Conservation (phyloP, 2,113 vertebrate species). For the Sisor rabdophorus region DNA sequence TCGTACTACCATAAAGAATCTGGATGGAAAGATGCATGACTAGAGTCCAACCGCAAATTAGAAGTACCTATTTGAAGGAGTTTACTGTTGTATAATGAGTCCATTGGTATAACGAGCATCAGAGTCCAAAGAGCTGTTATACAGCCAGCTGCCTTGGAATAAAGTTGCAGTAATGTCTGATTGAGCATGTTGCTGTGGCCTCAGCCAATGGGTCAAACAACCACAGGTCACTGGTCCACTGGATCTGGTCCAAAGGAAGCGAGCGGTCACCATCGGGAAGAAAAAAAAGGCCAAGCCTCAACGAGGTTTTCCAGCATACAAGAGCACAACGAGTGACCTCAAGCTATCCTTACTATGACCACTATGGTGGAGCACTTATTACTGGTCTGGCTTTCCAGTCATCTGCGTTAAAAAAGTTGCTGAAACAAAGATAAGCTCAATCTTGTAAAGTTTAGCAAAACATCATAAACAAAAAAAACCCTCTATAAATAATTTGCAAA, state of each 20-base stretch:
- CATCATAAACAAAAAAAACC: conserved; percentile 56
- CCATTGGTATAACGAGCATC: conserved; percentile 40
- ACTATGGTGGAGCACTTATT: conserved; percentile 63
- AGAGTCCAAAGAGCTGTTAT: conserved; percentile 34
- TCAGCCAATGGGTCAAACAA: conserved; percentile 65
- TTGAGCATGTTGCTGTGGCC: conserved; percentile 59
- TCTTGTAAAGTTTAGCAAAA: conserved; percentile 59
- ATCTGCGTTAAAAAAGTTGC: conserved; percentile 59
- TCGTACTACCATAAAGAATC: conserved; percentile 15
- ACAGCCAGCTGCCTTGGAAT: conserved; percentile 31
- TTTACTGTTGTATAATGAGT: conserved; percentile 41
- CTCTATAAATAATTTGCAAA: conserved; percentile 52
- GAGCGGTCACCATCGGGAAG: conserved; percentile 59
- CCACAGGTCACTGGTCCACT: conserved; percentile 62
- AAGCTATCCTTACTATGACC: conserved; percentile 67
- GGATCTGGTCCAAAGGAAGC: conserved; percentile 64
- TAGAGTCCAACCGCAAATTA: conserved; percentile 38
- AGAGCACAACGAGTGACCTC: conserved; percentile 66
- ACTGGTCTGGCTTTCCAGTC: conserved; percentile 65
- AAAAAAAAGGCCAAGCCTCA: conserved; percentile 60
- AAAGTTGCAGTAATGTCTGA: conserved; percentile 49
- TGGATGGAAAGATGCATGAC: conserved; percentile 31
- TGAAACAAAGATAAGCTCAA: conserved; percentile 58
- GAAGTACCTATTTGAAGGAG: conserved; percentile 36
- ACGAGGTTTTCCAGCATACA: conserved; percentile 66